These are phyloP conservation scores for Lepisosteus oculatus DNA, from an alignment of 2,113 vertebrate species.

Conservation along the genomic window DNA sequence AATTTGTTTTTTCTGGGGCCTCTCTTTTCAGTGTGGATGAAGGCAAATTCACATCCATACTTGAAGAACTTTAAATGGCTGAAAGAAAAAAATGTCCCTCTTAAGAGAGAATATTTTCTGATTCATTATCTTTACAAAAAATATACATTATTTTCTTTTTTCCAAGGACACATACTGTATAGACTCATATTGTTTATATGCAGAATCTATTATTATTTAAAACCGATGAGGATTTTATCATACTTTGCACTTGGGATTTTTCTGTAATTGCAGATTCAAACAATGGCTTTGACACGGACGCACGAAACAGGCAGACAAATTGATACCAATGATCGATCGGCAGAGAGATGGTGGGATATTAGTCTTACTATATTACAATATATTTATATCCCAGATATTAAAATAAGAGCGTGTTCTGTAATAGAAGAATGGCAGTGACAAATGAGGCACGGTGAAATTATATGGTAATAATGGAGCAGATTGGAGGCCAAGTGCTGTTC, in stretches of 20 bases:
- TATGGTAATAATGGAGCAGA: constrained; percentile 45
- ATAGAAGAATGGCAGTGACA: constrained; percentile 55
- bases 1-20: no score
- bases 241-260: neutral
- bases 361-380: neutral
- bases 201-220: no score
- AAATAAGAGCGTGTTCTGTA: constrained; percentile 35
- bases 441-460: constrained; percentile 42
- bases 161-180: no score
- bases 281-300: neutral
- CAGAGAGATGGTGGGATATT: neutral
- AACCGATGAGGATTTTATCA: no score
- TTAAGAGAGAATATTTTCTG: no score
- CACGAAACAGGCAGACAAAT: neutral
- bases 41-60: no score
- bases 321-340: neutral
- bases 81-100: no score
- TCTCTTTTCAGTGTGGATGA: no score
- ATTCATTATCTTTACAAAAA: no score
- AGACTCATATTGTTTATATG: no score
- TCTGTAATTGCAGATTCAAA: neutral
- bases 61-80: no score
- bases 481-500: constrained; percentile 38
- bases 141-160: no score
- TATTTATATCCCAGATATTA: constrained; percentile 22